phyloP scores from a whole-genome alignment of 2,888 invertebrate genomes.

The Zygothrica quintamaculata region DNA sequence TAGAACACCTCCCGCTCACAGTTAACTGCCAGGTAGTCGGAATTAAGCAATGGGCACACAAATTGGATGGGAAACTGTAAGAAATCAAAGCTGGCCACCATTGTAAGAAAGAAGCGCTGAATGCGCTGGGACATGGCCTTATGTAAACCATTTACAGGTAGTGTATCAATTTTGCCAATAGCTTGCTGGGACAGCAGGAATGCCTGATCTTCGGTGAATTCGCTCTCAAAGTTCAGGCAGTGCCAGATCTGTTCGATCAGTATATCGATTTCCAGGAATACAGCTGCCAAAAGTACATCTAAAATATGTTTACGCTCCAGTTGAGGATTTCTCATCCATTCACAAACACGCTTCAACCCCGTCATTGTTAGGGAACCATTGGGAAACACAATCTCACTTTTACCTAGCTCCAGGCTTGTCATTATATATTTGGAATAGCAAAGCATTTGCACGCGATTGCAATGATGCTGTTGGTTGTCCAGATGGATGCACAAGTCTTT shows the following conservation, averaged over 20 bases:
- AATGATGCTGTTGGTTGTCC: slow-evolving; percentile 21
- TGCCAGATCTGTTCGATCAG: slow-evolving; percentile 39
- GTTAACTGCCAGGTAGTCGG: slow-evolving; percentile 41
- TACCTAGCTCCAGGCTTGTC: background rate
- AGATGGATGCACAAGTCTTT: slow-evolving; percentile 32
- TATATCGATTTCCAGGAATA: slow-evolving; percentile 16
- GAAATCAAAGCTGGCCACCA: slow-evolving; percentile 45
- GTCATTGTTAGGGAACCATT: slow-evolving; percentile 13
- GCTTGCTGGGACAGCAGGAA: slow-evolving; percentile 28
- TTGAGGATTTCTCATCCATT: slow-evolving; percentile 30
- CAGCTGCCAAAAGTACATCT: slow-evolving; percentile 26
- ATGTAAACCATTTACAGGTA: slow-evolving; percentile 14
- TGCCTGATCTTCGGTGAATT: slow-evolving; percentile 42
- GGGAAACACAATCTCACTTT: slow-evolving; percentile 27
- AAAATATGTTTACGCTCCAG: slow-evolving; percentile 24
- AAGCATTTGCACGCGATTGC: slow-evolving; percentile 39
- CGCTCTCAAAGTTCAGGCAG: slow-evolving; percentile 13
- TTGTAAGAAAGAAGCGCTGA: slow-evolving; percentile 41
- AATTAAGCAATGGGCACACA: slow-evolving; percentile 28
- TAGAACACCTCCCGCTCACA: slow-evolving; percentile 51
- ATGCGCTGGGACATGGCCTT: slow-evolving; percentile 38
- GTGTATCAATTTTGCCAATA: background rate
- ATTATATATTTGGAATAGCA: slow-evolving; percentile 20
- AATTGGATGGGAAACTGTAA: slow-evolving; percentile 21
- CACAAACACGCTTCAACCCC: slow-evolving; percentile 17